These are phyloP conservation scores for Oncorhynchus tshawytscha DNA, from an alignment of 2,113 vertebrate species.

Conservation along the genomic window DNA sequence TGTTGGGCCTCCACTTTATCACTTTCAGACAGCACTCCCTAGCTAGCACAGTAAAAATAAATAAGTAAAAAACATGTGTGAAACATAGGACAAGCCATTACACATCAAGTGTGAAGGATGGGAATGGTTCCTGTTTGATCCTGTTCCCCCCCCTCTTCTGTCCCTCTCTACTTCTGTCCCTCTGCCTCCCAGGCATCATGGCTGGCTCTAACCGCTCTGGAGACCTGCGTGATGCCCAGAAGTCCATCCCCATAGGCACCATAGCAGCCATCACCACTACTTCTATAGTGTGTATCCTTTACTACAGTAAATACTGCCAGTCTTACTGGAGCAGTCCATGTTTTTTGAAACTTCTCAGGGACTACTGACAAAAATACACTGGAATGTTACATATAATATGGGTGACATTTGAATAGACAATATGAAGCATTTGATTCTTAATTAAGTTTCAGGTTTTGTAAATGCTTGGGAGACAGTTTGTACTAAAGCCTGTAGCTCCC, in stretches of 20 bases:
- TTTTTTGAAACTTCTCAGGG: background rate
- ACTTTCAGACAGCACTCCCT: too few relatives aligned
- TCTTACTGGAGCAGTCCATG: background rate
- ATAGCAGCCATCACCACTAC: constrained; percentile 88
- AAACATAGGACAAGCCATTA: background rate
- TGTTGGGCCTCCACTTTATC: too few relatives aligned
- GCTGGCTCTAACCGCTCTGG: constrained; percentile 88
- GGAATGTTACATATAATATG: background rate
- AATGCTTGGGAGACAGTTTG: background rate
- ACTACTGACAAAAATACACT: too few relatives aligned
- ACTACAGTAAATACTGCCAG: background rate
- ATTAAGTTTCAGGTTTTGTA: background rate
- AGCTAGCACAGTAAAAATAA: too few relatives aligned
- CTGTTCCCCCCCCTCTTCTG: background rate
- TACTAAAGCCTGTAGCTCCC: too few relatives aligned
- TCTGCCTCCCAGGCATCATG: constrained; percentile 80
- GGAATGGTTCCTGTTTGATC: too few relatives aligned
- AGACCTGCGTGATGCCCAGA: constrained; percentile 86
- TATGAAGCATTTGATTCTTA: background rate
- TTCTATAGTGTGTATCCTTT: constrained; percentile 87
- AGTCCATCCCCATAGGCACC: constrained; percentile 86
- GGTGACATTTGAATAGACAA: background rate
- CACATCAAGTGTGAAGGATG: too few relatives aligned
- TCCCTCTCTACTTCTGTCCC: background rate
- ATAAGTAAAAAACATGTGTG: background rate